Evolutionary conservation across 2,113 vertebrate species (phyloP), one percentile per base, ranked within the genome.

Genomic region (Pontoporia blainvillei): DNA sequence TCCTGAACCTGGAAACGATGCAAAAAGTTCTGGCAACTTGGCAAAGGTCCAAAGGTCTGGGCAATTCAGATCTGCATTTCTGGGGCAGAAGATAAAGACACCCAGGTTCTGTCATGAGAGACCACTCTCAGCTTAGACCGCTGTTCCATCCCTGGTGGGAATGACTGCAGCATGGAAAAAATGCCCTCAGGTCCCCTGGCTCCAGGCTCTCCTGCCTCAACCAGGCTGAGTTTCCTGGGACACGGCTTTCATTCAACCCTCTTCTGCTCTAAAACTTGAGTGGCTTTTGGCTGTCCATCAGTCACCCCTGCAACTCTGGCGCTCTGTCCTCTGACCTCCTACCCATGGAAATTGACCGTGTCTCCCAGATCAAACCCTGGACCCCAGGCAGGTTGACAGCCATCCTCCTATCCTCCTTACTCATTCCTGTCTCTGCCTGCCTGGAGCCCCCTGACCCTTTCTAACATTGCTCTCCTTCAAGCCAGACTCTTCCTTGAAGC

Each of bases 401-500:
- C 36, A 2, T 14, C 20, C 3, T 27, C 66, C 62, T 36, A 1
- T 27, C 9, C 25, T 31, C 62, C 49, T 76, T 59, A 34, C 18
- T 86, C 61, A 44, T 8, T 34, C 44, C 54, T 61, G 1, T n/a
- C 69, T 83, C 75, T 44, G 4, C 39, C 34, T n/a, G 14, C 12
- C n/a, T 9, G 39, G 27, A 88, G 14, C 3, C 27, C 18, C 27
- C 25, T 34, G n/a, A 36, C 57, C n/a, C 39, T 41, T 69, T 41
- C 36, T n/a, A 59, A 54, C 39, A 17, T 76, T 29, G 8, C 61
- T 84, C 1, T 66, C 64, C 64, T 88, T 89, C 44, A 59, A 41
- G 49, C 2, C 3, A 71, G 69, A 78, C 13, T 71, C 49, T 95
- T 96, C 90, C 66, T 64, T 85, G 39, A 91, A 93, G 36, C 31